A percentile compares a stretch with the other conserved stretches of the same genome.
These are phyloP conservation scores for Iselma pallidipennis DNA, from an alignment of 2,888 invertebrate species.

Conservation along the genomic window DNA sequence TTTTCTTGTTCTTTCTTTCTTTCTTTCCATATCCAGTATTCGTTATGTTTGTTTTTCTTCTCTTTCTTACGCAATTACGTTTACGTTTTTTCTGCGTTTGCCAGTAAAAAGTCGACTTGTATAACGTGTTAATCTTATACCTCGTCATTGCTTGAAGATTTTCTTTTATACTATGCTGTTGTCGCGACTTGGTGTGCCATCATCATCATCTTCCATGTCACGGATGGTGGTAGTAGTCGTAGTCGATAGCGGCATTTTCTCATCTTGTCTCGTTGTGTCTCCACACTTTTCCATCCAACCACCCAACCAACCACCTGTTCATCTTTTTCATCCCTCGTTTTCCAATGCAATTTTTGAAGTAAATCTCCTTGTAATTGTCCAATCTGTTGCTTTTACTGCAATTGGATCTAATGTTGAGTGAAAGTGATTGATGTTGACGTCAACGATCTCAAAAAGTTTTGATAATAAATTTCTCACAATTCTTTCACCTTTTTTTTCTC, in stretches of 20 bases:
- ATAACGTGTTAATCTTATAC: conserved; percentile 36
- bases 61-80: not conserved
- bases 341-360: conserved; percentile 8
- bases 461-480: not conserved
- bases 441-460: not conserved
- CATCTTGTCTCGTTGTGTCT: conserved; percentile 11
- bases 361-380: conserved; percentile 20
- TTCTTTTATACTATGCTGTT: not conserved
- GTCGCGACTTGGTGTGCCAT: conserved; percentile 1
- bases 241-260: conserved; percentile 5
- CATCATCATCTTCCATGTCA: conserved; percentile 11
- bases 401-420: conserved; percentile 11
- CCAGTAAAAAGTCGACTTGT: conserved; percentile 21
- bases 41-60: not conserved
- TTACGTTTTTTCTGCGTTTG: conserved; percentile 11
- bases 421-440: conserved; percentile 16
- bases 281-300: conserved; percentile 1
- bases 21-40: not conserved
- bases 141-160: not conserved
- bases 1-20: too few relatives aligned
- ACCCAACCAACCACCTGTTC: conserved; percentile 35
- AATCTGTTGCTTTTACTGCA: conserved; percentile 8
- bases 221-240: conserved; percentile 7
- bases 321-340: conserved; percentile 22
- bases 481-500: not conserved